A percentile compares a stretch with the other conserved stretches of the same genome.
Evolutionary conservation across 2,888 invertebrate species (phyloP).

Genomic region (Cyclophora punctaria): DNA sequence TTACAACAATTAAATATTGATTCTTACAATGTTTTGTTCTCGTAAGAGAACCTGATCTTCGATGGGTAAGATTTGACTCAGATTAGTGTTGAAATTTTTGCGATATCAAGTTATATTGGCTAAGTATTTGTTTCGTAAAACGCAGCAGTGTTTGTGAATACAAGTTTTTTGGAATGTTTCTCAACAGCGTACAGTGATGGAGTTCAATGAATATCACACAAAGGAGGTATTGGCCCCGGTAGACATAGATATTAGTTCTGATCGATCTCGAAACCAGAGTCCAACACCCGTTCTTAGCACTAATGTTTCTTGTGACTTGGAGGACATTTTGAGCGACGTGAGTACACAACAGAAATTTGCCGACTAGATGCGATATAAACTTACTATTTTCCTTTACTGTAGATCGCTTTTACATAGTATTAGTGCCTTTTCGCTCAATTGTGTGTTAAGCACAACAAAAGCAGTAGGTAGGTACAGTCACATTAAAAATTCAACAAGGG

Average conservation of each 20-base stretch:
- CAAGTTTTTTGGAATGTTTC: constrained; percentile 41
- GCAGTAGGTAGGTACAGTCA: background rate
- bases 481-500: background rate
- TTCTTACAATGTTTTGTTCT: constrained; percentile 63
- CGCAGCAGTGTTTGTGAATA: constrained; percentile 38
- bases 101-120: constrained; percentile 15
- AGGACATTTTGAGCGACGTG: constrained; percentile 72
- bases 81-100: constrained; percentile 5
- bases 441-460: too few relatives aligned
- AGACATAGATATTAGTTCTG: constrained; percentile 52
- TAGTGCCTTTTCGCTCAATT: too few relatives aligned
- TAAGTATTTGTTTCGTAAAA: constrained; percentile 19
- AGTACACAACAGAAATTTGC: constrained; percentile 32
- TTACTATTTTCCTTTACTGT: too few relatives aligned
- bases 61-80: constrained; percentile 55
- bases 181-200: constrained; percentile 68
- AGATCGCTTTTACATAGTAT: too few relatives aligned
- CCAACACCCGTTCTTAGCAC: constrained; percentile 57
- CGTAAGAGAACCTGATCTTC: constrained; percentile 66
- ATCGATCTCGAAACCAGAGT: constrained; percentile 52
- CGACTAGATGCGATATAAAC: too few relatives aligned
- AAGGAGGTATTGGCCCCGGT: constrained; percentile 61
- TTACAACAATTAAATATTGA: constrained; percentile 14
- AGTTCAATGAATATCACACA: constrained; percentile 62
- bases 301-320: constrained; percentile 62